Base-by-base conservation (phyloP, 64 coral and sea anemone species). In the Cladopsammia gracilis region DNA sequence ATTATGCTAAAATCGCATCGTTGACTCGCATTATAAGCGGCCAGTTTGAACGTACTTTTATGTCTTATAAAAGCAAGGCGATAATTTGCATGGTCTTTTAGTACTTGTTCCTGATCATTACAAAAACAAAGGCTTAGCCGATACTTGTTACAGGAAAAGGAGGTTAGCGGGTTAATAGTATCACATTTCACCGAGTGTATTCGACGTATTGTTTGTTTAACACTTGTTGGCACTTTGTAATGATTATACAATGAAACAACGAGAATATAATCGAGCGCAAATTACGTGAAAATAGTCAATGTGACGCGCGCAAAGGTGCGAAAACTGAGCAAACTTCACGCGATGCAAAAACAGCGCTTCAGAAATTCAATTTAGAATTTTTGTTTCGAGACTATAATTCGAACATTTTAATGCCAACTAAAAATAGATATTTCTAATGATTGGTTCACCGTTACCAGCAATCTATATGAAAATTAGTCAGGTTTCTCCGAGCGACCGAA, bases 171-270 rank as follows among this genome's bases (percentile, higher is more conserved):
- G 25, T 61, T 43, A 42, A 64, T 45, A 62, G 42, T 82, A 82
- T 82, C 79, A 16, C 20, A 24, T 82, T 64, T 82, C 79, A 6
- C 23, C 13, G 51, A 80, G 26, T 43, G 25, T 57, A 44, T 80
- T 45, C 26, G 15, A 0, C 11, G 62, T 48, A 68, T 67, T 84
- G 80, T 84, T 84, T 84, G 80, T 18, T 14, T 67, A 51, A 68
- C 80, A 84, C 80, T 84, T 75, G 72, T 75, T 75, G 72, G 45
- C 80, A 84, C 80, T 84, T 84, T 25, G 80, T 67, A 84, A 84
- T 84, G 80, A 67, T 84, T 84, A 84, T 67, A 25, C 43, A 84
- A 84, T 47, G 24, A 68, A 50, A 84, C 47, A 51, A 84, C 58
- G 48, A 14, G 19, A n/a, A 12, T 20, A 42, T 51, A 84, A 84